phyloP scores from a whole-genome alignment of 2,113 vertebrate species.

The Tyto alba region DNA sequence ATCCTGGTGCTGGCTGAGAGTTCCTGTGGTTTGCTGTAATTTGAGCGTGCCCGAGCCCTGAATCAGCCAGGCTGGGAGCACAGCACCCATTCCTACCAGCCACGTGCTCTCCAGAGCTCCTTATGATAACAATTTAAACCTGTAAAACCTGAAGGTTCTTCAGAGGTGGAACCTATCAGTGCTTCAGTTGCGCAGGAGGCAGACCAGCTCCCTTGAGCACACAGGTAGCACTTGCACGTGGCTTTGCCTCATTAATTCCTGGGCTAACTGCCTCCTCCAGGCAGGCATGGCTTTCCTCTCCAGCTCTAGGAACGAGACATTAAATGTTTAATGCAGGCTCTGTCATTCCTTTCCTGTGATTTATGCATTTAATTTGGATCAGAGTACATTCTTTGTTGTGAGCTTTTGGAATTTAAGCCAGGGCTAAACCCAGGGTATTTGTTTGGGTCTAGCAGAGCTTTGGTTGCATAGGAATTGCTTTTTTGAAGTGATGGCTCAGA shows the following conservation, averaged over 20 bases:
- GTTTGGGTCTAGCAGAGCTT: neutral
- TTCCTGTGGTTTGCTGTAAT: neutral
- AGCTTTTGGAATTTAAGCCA: neutral
- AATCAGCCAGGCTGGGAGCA: fast-evolving
- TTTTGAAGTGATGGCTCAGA: neutral
- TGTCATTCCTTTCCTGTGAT: neutral
- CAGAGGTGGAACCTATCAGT: neutral
- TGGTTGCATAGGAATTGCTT: neutral
- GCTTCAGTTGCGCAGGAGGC: neutral
- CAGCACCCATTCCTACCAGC: neutral
- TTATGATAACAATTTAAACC: neutral
- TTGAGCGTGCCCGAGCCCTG: fast-evolving
- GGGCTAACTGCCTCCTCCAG: neutral
- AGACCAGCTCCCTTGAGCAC: neutral
- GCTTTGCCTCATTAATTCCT: neutral
- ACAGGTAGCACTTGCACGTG: fast-evolving
- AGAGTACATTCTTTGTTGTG: neutral
- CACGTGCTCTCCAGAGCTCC: neutral
- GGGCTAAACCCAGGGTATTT: neutral
- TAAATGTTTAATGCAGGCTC: neutral
- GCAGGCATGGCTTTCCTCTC: fast-evolving
- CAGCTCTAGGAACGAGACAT: neutral
- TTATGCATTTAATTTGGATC: neutral
- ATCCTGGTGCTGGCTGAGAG: neutral
- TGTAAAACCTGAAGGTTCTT: neutral